Conservation (phyloP, 2,113 vertebrate species). For the Dascyllus trimaculatus region DNA sequence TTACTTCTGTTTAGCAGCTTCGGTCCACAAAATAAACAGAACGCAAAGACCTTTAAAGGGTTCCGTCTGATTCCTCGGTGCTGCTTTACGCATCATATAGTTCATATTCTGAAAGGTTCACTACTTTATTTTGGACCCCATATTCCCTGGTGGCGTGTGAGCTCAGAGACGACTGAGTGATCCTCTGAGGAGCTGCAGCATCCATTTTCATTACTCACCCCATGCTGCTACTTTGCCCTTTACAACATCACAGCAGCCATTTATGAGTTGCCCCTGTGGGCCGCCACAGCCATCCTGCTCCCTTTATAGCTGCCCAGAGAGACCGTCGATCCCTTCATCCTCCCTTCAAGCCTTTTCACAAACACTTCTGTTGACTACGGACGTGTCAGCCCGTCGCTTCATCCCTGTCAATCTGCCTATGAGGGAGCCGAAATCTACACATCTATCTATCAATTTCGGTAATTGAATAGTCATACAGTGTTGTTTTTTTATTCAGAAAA, state of each 20-base stretch:
- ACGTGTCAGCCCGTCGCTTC: conserved; percentile 24
- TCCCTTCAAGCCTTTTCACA: conserved; percentile 16
- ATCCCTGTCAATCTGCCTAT: conserved; percentile 7
- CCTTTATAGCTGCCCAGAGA: conserved; percentile 41
- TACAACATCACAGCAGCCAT: conserved; percentile 65
- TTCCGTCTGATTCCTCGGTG: not conserved
- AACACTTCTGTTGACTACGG: not conserved
- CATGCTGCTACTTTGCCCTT: conserved; percentile 68
- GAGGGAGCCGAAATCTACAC: not conserved
- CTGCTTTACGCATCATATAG: not conserved
- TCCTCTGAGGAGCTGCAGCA: conserved; percentile 28
- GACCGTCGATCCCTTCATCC: conserved; percentile 47
- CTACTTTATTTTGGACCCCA: conserved; percentile 3
- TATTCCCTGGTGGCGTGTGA: conserved; percentile 8
- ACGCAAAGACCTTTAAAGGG: not conserved
- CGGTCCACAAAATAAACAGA: not conserved
- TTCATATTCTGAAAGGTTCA: conserved; percentile 14
- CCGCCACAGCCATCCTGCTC: not conserved
- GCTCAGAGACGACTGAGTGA: conserved; percentile 1
- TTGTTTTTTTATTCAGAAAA: not conserved
- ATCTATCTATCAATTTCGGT: not conserved
- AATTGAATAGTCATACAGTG: not conserved
- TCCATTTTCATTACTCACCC: conserved; percentile 47
- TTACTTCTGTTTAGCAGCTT: not conserved
- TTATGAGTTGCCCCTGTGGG: conserved; percentile 52